Evolutionary conservation across 2,113 vertebrate species (phyloP).

Genomic region (Shinisaurus crocodilurus): DNA sequence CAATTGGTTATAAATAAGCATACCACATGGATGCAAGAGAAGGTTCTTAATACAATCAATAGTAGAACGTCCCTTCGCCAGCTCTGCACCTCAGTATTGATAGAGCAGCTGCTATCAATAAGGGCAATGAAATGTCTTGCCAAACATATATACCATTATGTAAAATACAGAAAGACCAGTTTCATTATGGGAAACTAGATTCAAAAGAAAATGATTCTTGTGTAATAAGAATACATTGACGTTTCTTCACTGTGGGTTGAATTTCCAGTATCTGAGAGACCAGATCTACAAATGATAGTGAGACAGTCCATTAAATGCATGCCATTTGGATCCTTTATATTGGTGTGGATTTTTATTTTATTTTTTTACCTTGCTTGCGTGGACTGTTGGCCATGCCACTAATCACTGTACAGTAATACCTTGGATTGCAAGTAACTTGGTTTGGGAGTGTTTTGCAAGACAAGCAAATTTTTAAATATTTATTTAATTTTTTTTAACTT

Average conservation of each 20-base stretch:
- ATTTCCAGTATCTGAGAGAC: constrained; percentile 49
- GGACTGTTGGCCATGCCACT: constrained; percentile 29
- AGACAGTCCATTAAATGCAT: constrained; percentile 33
- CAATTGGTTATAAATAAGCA: neutral
- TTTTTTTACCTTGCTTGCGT: constrained; percentile 2
- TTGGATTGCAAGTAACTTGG: too few relatives aligned
- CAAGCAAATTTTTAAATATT: too few relatives aligned
- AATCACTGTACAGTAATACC: constrained; percentile 32
- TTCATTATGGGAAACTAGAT: constrained; percentile 35
- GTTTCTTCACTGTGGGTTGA: constrained; percentile 26
- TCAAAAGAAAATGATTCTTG: constrained; percentile 35
- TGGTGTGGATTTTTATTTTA: neutral
- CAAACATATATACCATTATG: neutral
- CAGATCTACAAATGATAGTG: constrained; percentile 17
- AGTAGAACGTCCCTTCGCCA: neutral
- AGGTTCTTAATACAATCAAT: neutral
- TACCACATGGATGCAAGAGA: neutral
- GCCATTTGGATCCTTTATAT: neutral
- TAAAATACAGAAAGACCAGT: neutral
- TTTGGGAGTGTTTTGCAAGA: too few relatives aligned
- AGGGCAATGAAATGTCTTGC: neutral
- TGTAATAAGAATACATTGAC: constrained; percentile 31
- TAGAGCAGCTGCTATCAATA: too few relatives aligned
- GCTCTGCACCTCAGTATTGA: neutral
- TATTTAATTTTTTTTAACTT: too few relatives aligned